A percentile compares a stretch with the other conserved stretches of the same genome.
Evolutionary conservation across 2,113 vertebrate species (phyloP).

Genomic region (Colinus virginianus): DNA sequence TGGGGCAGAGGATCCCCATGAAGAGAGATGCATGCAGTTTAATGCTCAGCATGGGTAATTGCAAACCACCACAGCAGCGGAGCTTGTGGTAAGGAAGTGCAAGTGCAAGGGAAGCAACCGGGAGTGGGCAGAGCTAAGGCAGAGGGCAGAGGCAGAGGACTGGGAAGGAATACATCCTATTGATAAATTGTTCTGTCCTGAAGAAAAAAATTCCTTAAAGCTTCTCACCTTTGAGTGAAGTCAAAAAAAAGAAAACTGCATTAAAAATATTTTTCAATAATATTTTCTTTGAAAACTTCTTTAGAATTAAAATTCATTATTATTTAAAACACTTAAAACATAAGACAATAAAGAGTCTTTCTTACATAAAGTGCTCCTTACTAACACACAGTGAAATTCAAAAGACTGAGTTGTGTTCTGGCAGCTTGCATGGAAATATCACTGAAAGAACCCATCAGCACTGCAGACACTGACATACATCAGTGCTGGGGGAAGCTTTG

Average conservation of each 20-base stretch:
- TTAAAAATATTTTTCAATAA: neutral
- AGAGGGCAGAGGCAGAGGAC: neutral
- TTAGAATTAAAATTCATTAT: neutral
- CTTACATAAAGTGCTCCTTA: neutral
- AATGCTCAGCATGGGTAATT: neutral
- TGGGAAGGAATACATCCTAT: neutral
- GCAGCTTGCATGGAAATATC: neutral
- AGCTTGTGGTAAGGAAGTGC: neutral
- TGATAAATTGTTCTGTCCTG: neutral
- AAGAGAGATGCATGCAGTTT: neutral
- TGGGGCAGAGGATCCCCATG: neutral
- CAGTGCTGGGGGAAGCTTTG: neutral
- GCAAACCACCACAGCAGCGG: neutral
- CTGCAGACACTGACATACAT: fast-evolving
- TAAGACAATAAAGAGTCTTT: neutral
- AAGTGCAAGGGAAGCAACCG: neutral
- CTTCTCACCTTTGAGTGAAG: neutral
- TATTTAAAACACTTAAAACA: neutral
- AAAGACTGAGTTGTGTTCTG: neutral
- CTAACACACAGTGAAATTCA: neutral
- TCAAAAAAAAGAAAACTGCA: neutral
- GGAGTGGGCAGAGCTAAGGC: neutral
- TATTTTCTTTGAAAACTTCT: neutral
- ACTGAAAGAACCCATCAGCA: neutral
- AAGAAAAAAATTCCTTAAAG: neutral